Evolutionary conservation across 2,113 vertebrate genomes (phyloP), one percentile per base, ranked within the genome.

Genomic region (Tautogolabrus adspersus): DNA sequence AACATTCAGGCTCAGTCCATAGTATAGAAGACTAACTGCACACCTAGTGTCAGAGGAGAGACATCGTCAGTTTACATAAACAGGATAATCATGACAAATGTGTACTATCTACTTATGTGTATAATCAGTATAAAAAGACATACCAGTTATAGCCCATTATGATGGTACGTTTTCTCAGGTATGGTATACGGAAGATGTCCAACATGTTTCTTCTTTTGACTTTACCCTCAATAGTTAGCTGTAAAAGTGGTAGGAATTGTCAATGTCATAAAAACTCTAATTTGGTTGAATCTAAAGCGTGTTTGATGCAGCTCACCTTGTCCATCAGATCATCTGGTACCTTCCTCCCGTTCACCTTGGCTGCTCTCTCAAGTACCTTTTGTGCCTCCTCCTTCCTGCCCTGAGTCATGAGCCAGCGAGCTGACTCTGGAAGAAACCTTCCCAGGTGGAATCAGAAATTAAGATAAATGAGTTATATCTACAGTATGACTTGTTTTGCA

Each of bases 391-490:
- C 89, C 3, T 90, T 80, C 62, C 79, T 95, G 23, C 95, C 96
- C 71, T 89, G 92, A 2, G 90, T 94, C 51, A 96, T 76, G n/a
- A 98, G 95, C 97, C 97, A 98, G 30, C 95, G 90, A 16, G 96
- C 92, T 0, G 97, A 97, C 64, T 97, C 96, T 1, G 96, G 96
- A 4, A 98, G 88, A 66, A 93, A 54, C 94, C 97, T 97, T 26
- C 26, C 26, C 26, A 3, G 3, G 1, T 26, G 26, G 26, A 26
- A 26, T 26, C 26, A 26, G 26, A 26, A 26, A 26, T 26, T 2
- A 3, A 26, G 26, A 26, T 2, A 26, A 26, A 26, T 2, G 1
- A 2, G 26, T 26, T 26, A 26, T 26, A 26, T 26, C 2, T 26
- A 26, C 26, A 26, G 26, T 26, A 26, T 26, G 26, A 26, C 26